These are phyloP conservation scores for Grammomys dolichurus DNA, from an alignment of 2,113 vertebrate genomes.

Conservation along the genomic window DNA sequence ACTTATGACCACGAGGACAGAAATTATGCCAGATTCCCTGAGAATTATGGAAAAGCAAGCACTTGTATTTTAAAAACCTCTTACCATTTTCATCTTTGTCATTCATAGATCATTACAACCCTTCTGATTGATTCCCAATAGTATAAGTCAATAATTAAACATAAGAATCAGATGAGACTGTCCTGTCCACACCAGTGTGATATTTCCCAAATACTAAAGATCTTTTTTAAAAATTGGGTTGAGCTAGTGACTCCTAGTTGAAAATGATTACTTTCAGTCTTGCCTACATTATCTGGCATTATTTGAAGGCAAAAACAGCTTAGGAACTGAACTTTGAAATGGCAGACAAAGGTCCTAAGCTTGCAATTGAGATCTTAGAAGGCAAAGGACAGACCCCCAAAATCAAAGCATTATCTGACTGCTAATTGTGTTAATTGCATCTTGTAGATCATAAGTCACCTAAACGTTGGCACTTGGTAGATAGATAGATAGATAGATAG, in stretches of 20 bases:
- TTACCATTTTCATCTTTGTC: neutral
- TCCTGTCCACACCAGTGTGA: neutral
- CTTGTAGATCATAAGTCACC: neutral
- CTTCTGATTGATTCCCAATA: neutral
- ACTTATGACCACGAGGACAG: neutral
- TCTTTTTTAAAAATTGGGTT: neutral
- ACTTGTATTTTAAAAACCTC: neutral
- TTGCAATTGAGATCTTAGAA: too few species aligned
- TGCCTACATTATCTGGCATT: too few species aligned
- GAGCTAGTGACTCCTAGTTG: neutral
- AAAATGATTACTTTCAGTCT: too few species aligned
- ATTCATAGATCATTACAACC: neutral
- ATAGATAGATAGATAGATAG: too few species aligned
- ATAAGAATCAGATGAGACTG: neutral
- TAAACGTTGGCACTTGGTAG: neutral
- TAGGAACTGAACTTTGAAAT: rapidly evolving
- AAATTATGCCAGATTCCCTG: neutral
- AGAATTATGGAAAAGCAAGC: neutral
- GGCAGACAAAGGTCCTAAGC: neutral
- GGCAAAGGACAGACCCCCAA: neutral
- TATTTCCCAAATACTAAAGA: neutral
- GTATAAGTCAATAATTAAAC: neutral
- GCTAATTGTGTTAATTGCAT: neutral
- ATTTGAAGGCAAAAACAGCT: neutral
- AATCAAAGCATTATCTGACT: neutral